phyloP scores from a whole-genome alignment of 2,888 invertebrate genomes.

The Slavum lentiscoides region DNA sequence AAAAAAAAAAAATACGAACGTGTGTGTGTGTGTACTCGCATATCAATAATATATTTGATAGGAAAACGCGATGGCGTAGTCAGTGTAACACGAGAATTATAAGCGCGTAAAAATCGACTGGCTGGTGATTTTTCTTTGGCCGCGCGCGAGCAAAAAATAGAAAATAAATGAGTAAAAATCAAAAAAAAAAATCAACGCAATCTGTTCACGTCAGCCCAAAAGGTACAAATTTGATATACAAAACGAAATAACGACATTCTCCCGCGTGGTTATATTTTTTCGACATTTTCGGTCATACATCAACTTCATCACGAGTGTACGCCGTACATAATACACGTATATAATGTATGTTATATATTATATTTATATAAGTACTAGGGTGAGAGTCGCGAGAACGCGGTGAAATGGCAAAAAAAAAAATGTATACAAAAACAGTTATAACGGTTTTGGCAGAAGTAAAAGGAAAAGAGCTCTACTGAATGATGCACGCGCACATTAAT shows the following conservation, averaged over 20 bases:
- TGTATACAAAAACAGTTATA: too few relatives aligned
- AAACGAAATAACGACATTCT: conserved; percentile 49
- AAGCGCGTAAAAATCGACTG: neutral
- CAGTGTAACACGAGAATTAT: conserved; percentile 14
- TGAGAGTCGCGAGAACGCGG: neutral
- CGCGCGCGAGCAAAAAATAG: neutral
- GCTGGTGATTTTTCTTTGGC: conserved; percentile 35
- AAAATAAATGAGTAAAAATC: too few relatives aligned
- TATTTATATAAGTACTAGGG: neutral
- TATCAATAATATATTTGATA: too few relatives aligned
- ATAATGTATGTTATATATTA: too few relatives aligned
- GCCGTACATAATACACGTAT: neutral
- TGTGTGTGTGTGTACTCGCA: too few relatives aligned
- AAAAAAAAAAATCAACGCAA: conserved; percentile 24
- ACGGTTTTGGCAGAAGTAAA: too few relatives aligned
- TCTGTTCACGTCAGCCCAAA: conserved; percentile 41
- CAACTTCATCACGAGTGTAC: conserved; percentile 17
- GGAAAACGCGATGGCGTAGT: too few relatives aligned
- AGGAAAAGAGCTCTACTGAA: too few relatives aligned
- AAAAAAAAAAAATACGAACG: too few relatives aligned
- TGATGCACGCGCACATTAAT: too few relatives aligned
- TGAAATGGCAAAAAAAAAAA: neutral
- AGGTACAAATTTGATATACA: conserved; percentile 52
- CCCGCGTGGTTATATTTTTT: conserved; percentile 44
- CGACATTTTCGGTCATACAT: conserved; percentile 48